These are phyloP conservation scores for Phacellophora camtschatica DNA, from an alignment of 30 jellyfish, hydroid and myxozoan genomes.

Conservation along the genomic window DNA sequence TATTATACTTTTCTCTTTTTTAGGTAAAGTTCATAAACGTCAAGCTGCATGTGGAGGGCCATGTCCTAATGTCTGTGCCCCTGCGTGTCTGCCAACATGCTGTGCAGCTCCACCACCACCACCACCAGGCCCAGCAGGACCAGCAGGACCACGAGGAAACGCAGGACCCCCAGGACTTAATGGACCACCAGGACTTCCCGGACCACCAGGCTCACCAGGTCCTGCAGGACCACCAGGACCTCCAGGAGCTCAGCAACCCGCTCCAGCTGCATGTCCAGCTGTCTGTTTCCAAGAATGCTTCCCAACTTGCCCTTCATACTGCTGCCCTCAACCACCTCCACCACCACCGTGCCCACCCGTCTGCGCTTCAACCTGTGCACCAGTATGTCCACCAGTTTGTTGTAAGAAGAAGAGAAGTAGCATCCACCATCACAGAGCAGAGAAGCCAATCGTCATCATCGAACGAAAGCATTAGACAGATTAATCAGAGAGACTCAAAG, in stretches of 20 bases:
- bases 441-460: slow-evolving; percentile 94
- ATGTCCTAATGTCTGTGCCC: slow-evolving; percentile 88
- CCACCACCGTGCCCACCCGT: slow-evolving; percentile 99
- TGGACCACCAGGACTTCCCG: slow-evolving; percentile 86
- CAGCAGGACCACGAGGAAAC: slow-evolving; percentile 98
- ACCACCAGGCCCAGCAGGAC: slow-evolving; percentile 96
- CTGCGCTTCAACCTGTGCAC: slow-evolving; percentile 90
- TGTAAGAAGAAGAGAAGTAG: slow-evolving; percentile 73
- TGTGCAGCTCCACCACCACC: slow-evolving; percentile 82
- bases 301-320: slow-evolving; percentile 98
- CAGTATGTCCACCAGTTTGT: slow-evolving; percentile 94
- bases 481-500: background rate
- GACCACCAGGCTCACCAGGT: slow-evolving; percentile 96
- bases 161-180: slow-evolving; percentile 96
- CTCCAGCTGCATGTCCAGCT: slow-evolving; percentile 99
- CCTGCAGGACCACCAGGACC: slow-evolving; percentile 99
- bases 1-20: background rate
- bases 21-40: slow-evolving; percentile 69
- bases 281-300: slow-evolving; percentile 90
- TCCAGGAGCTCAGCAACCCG: slow-evolving; percentile 98
- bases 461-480: slow-evolving; percentile 83
- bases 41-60: slow-evolving; percentile 74
- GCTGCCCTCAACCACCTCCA: slow-evolving; percentile 98
- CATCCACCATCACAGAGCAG: slow-evolving; percentile 65
- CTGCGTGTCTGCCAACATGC: slow-evolving; percentile 90